phyloP scores from a whole-genome alignment of 2,113 vertebrate genomes.

The Ailuropoda melanoleuca region DNA sequence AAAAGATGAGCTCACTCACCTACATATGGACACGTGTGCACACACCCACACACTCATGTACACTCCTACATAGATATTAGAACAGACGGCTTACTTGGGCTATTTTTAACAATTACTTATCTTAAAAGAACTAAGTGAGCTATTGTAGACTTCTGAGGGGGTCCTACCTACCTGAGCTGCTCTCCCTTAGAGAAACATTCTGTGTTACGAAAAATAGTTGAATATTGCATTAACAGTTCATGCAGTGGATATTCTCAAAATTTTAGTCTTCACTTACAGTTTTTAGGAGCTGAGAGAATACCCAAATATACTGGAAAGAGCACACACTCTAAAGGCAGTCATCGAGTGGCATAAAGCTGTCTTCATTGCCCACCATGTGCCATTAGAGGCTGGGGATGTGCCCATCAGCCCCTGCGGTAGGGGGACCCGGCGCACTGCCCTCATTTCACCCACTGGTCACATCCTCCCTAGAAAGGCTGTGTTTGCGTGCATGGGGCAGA shows the following conservation, averaged over 20 bases:
- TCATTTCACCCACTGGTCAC: fast-evolving
- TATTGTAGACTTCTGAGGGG: neutral
- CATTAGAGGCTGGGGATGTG: neutral
- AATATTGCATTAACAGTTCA: neutral
- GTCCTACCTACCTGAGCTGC: neutral
- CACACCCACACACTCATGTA: neutral
- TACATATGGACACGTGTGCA: neutral
- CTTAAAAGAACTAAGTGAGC: neutral
- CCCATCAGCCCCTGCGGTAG: fast-evolving
- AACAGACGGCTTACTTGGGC: neutral
- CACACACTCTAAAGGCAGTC: neutral
- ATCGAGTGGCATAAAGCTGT: fast-evolving
- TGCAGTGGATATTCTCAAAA: neutral
- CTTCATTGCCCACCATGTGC: fast-evolving
- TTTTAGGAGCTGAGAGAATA: neutral
- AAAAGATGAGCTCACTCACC: neutral
- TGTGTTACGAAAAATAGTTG: neutral
- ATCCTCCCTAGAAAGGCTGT: neutral
- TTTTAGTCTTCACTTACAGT: neutral
- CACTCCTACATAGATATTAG: neutral
- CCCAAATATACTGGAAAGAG: too few species aligned
- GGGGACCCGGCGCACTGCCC: neutral
- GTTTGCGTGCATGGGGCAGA: fast-evolving
- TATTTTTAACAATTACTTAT: neutral
- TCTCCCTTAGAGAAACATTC: neutral